Evolutionary conservation across 2,888 invertebrate species (phyloP), one percentile per base, ranked within the genome.

Genomic region (Cephus nigrinus): DNA sequence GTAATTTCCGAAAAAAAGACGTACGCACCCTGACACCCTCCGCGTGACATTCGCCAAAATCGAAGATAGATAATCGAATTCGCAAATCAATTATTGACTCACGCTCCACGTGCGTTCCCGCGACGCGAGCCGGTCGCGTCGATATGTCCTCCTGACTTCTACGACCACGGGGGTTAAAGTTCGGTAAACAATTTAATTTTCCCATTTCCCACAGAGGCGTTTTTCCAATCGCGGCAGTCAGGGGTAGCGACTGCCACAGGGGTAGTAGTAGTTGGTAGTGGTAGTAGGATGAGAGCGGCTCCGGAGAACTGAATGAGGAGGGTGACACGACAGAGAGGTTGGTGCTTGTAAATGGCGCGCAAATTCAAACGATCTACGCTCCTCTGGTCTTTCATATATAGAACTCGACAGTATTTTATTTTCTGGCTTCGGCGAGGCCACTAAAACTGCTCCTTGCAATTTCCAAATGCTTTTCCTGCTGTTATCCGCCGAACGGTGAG

Each of bases 171-270:
- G 78, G 81, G 81, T 80, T 79, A 76, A 83, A 84, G 78, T 84
- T 82, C 82, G 79, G 82, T 82, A 83, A 82, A 84, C 82, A 82
- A 84, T 84, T 83, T 82, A 83, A 83, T 82, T 83, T 83, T 84
- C 81, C 81, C 80, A 81, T 82, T 83, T 82, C 79, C 79, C 76
- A 73, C 73, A 72, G 75, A 79, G 75, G 78, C 78, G 73, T 75
- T 75, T 78, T 78, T 78, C 78, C 78, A 75, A 75, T 78, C 68
- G 78, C 23, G 72, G 75, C 68, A 71, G 71, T 32, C 31, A 71
- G 71, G 33, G 71, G 71, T 32, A 33, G 71, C 71, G 4, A 71
- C 55, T 23, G 71, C 71, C 12, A 33, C 9, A 1, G 32, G 71
- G 71, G 9, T 30, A 71, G 71, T 32, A 12, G 71, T 71, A 71